Evolutionary conservation across 2,113 vertebrate genomes (phyloP).

Genomic region (Ammodytes marinus): DNA sequence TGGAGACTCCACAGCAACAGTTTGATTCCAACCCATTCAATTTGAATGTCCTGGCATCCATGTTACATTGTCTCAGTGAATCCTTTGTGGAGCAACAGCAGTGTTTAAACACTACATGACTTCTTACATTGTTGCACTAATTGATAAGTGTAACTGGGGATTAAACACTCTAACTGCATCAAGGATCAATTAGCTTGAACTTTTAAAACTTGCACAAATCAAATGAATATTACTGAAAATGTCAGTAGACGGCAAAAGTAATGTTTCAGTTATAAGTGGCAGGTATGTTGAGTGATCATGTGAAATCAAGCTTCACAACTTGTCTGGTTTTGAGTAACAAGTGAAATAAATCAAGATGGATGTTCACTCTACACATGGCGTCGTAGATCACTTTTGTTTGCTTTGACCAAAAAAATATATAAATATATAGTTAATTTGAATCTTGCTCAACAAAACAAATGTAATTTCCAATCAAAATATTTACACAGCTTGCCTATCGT

Average conservation of each 20-base stretch:
- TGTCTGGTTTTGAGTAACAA: slow-evolving; percentile 15
- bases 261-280: neutral
- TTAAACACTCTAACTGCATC: neutral
- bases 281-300: neutral
- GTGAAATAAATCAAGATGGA: slow-evolving; percentile 28
- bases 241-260: neutral
- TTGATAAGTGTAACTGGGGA: neutral
- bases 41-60: neutral
- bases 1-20: neutral
- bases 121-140: neutral
- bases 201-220: neutral
- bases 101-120: slow-evolving; percentile 19
- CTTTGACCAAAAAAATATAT: neutral
- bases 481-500: neutral
- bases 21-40: slow-evolving; percentile 1
- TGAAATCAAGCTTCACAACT: slow-evolving; percentile 3
- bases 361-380: neutral
- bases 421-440: neutral
- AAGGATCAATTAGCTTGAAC: slow-evolving; percentile 1
- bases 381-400: slow-evolving; percentile 13
- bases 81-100: slow-evolving; percentile 4
- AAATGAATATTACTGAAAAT: neutral
- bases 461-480: no score
- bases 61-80: neutral
- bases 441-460: slow-evolving; percentile 7